Conservation (phyloP, 2,113 vertebrate genomes). For the Miniopterus natalensis region DNA sequence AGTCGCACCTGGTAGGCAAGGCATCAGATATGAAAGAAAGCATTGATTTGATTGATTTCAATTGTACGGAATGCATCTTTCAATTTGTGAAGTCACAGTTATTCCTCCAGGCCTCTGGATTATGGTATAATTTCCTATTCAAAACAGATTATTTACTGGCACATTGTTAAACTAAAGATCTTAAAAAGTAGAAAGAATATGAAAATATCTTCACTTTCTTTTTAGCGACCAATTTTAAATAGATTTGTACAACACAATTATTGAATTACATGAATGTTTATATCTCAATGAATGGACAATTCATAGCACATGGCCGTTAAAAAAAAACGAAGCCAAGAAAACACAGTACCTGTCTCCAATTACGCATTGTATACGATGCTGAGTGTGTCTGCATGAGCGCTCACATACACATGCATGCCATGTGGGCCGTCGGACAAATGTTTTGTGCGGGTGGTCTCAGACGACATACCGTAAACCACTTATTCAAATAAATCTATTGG, state of each 20-base stretch:
- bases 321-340: neutral
- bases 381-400: neutral
- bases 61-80: neutral
- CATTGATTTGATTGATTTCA: neutral
- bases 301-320: neutral
- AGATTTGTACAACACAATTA: neutral
- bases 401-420: neutral
- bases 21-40: neutral
- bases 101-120: neutral
- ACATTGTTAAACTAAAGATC: neutral
- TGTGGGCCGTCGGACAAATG: neutral
- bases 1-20: neutral
- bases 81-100: neutral
- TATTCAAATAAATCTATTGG: slow-evolving; percentile 59
- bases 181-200: slow-evolving; percentile 5
- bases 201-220: slow-evolving; percentile 31
- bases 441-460: slow-evolving; percentile 11
- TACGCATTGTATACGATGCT: neutral
- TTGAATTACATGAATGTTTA: neutral
- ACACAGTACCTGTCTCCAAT: neutral
- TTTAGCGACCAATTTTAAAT: slow-evolving; percentile 6
- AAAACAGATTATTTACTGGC: neutral
- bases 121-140: neutral
- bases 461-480: neutral
- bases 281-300: slow-evolving; percentile 15